A percentile compares a stretch with the other conserved stretches of the same genome.
Conservation (phyloP, 2,113 vertebrate species). For the Bettongia penicillata region DNA sequence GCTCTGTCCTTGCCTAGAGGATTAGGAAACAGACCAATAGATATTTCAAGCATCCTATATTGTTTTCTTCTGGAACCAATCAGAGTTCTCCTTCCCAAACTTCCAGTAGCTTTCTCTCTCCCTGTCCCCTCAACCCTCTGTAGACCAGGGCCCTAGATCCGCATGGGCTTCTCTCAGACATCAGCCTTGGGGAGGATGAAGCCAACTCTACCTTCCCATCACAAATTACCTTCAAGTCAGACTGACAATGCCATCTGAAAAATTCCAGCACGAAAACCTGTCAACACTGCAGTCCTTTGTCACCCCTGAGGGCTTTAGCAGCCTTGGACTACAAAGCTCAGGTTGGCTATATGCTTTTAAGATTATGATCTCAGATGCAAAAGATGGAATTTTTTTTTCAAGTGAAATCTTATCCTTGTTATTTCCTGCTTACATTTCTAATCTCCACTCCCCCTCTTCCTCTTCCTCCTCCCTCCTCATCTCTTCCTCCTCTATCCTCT, state of each 20-base stretch:
- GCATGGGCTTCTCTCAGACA: neutral
- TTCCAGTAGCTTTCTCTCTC: neutral
- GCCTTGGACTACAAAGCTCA: neutral
- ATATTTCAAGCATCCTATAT: neutral
- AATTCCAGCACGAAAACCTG: neutral
- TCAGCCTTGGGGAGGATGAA: neutral
- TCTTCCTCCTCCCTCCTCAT: conserved; percentile 15
- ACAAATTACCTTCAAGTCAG: neutral
- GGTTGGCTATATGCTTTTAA: neutral
- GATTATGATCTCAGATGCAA: neutral
- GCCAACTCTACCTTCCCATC: neutral
- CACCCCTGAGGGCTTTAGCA: neutral
- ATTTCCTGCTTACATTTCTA: conserved; percentile 37
- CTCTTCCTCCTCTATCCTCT: conserved; percentile 47
- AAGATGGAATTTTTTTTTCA: conserved; percentile 2
- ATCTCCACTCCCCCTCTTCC: conserved; percentile 17
- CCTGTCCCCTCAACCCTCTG: neutral
- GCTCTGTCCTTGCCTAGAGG: neutral
- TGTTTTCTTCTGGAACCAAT: neutral
- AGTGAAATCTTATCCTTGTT: conserved; percentile 7
- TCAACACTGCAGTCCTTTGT: neutral
- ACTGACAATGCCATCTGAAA: neutral
- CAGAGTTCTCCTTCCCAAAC: neutral
- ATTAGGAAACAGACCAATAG: neutral
- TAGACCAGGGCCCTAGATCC: neutral